Evolutionary conservation across 1,140 invertebrate genomes (phyloP).

Genomic region (Ostrea edulis): DNA sequence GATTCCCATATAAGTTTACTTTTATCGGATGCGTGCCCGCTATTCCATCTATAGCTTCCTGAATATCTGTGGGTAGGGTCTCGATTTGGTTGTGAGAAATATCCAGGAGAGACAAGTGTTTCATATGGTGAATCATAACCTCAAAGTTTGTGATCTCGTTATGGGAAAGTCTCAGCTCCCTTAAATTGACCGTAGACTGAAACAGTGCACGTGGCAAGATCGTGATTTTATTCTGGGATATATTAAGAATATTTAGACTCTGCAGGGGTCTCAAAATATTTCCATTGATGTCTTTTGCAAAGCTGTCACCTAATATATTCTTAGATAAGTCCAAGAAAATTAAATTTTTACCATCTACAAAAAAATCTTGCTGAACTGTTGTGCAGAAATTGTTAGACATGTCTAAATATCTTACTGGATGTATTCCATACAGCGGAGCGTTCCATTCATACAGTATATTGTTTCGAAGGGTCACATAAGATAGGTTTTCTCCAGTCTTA

Average conservation of each 20-base stretch:
- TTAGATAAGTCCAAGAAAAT: neutral
- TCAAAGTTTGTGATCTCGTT: neutral
- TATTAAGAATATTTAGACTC: neutral
- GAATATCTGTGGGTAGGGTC: neutral
- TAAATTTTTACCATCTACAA: neutral
- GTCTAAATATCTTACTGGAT: neutral
- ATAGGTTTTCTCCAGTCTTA: neutral
- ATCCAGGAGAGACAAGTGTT: neutral
- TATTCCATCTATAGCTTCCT: neutral
- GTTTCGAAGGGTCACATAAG: neutral
- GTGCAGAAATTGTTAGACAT: neutral
- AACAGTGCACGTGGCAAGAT: neutral
- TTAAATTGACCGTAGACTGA: neutral
- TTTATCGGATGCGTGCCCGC: neutral
- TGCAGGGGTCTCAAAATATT: neutral
- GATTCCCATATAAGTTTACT: constrained; percentile 33
- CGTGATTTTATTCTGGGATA: neutral
- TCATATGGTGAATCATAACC: neutral
- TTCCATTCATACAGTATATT: constrained; percentile 21
- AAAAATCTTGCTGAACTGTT: neutral
- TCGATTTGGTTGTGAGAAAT: neutral
- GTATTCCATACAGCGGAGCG: neutral
- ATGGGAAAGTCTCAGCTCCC: neutral
- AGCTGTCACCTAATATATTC: neutral
- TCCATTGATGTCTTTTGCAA: neutral